These are phyloP conservation scores for Dendrolimus pini DNA, from an alignment of 2,888 invertebrate species.

Conservation along the genomic window DNA sequence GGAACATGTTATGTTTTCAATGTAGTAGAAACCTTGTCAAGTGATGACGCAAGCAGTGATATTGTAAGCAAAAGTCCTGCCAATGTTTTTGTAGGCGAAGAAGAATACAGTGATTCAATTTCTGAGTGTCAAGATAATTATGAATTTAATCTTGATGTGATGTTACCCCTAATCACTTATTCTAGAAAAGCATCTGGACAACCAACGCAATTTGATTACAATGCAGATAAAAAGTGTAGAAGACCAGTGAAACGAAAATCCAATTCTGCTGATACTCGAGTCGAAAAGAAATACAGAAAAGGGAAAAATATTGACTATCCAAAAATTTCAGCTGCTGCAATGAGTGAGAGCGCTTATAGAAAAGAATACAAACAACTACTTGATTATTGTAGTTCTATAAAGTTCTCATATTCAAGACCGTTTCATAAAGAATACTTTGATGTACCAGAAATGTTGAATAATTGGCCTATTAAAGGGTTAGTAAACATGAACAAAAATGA, in stretches of 20 bases:
- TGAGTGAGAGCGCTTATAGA: constrained; percentile 33
- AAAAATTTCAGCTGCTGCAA: constrained; percentile 30
- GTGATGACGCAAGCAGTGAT: constrained; percentile 8
- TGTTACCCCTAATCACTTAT: constrained; percentile 44
- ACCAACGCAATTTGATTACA: constrained; percentile 2
- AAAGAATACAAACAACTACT: constrained; percentile 47
- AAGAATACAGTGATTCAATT: constrained; percentile 2
- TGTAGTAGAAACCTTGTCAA: constrained; percentile 15
- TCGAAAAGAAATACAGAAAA: constrained; percentile 48
- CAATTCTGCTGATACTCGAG: constrained; percentile 30
- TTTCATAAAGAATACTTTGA: constrained; percentile 56
- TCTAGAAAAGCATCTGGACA: constrained; percentile 16
- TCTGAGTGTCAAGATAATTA: constrained; percentile 9
- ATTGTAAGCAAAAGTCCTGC: constrained; percentile 5
- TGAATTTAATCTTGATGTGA: constrained; percentile 28
- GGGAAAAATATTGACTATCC: constrained; percentile 57
- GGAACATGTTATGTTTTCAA: constrained; percentile 44
- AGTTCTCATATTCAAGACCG: constrained; percentile 55
- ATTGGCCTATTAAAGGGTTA: constrained; percentile 43
- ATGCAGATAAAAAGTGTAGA: constrained; percentile 9
- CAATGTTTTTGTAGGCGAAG: not conserved
- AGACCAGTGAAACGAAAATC: constrained; percentile 44
- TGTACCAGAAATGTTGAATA: constrained; percentile 29
- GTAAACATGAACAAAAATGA: constrained; percentile 8
- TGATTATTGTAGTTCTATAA: constrained; percentile 50